Evolutionary conservation across 2,113 vertebrate genomes (phyloP).

Genomic region (Campylomormyrus numenius): DNA sequence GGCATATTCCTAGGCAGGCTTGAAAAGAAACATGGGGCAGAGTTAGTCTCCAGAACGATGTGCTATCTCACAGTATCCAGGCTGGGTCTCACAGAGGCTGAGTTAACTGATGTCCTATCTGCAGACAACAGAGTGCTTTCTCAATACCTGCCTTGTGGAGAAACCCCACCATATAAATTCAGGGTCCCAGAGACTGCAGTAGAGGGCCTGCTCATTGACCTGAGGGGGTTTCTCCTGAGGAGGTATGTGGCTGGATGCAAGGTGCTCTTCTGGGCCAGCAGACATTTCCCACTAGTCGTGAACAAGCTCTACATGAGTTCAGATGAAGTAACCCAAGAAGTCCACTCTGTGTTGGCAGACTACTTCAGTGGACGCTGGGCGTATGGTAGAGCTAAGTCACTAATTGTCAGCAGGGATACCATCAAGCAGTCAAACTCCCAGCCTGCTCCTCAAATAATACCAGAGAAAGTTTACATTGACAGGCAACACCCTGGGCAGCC

Average conservation of each 20-base stretch:
- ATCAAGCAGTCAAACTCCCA: neutral
- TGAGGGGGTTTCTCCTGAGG: slow-evolving; percentile 52
- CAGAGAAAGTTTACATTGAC: slow-evolving; percentile 35
- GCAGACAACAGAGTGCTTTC: slow-evolving; percentile 41
- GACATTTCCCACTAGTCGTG: slow-evolving; percentile 57
- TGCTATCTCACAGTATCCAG: slow-evolving; percentile 58
- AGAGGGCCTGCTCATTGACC: slow-evolving; percentile 57
- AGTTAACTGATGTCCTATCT: slow-evolving; percentile 62
- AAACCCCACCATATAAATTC: slow-evolving; percentile 18
- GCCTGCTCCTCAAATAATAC: neutral
- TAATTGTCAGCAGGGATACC: slow-evolving; percentile 20
- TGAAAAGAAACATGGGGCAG: slow-evolving; percentile 53
- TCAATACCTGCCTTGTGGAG: slow-evolving; percentile 17
- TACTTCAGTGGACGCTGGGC: slow-evolving; percentile 57
- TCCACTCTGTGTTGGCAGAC: slow-evolving; percentile 52
- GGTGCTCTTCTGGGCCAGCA: slow-evolving; percentile 60
- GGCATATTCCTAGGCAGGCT: slow-evolving; percentile 52
- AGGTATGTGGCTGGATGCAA: slow-evolving; percentile 39
- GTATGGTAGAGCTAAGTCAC: slow-evolving; percentile 42
- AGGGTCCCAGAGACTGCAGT: slow-evolving; percentile 51
- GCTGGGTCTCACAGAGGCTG: slow-evolving; percentile 57
- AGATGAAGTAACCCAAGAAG: slow-evolving; percentile 28
- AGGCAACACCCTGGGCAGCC: slow-evolving; percentile 49
- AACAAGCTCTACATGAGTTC: slow-evolving; percentile 49
- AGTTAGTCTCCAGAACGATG: slow-evolving; percentile 42